Evolutionary conservation across 2,797 vertebrate species (phyloP), one percentile per base, ranked within the genome.

Genomic region (Galago senegalensis): DNA sequence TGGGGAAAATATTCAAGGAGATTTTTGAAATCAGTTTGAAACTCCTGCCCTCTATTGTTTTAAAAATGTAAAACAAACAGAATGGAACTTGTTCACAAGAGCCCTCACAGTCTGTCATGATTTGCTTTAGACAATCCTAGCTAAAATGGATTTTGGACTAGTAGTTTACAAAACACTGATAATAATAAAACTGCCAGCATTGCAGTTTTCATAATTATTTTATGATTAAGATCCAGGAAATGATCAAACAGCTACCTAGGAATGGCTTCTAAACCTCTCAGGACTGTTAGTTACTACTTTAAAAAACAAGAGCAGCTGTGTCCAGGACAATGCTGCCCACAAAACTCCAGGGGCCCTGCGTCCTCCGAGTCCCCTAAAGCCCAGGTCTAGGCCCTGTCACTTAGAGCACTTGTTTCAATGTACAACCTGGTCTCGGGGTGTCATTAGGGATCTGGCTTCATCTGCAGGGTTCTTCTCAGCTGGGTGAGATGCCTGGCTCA

Each of bases 11-110:
- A 4, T 17, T 20, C 13, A 29, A 58, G 70, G 46, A 93, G 80
- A 40, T 29, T 49, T 89, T 69, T 72, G 79, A 80, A 89, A 97
- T 96, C 97, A 67, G 95, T 84, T 94, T 87, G 97, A 94, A 94
- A 96, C 96, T 94, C 89, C 97, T 98, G 95, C 97, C 96, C 96
- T 97, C 97, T 97, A 84, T 97, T 96, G 96, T 96, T 96, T 96
- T 96, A 92, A 97, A 97, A 75, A 92, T 94, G 95, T 96, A 96
- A 97, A 96, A 91, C 97, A 73, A 93, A 80, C 89, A 93, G 63
- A 63, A 21, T 3, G 17, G 37, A 63, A 72, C 61, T 17, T 46
- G 37, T 58, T 81, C 43, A 11, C 3, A 0, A n/a, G 27, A 14
- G 5, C 43, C 86, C 73, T 67, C 14, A 0, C 1, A 29, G 20